Conservation (phyloP, 2,797 vertebrate species). For the Luscinia luscinia region DNA sequence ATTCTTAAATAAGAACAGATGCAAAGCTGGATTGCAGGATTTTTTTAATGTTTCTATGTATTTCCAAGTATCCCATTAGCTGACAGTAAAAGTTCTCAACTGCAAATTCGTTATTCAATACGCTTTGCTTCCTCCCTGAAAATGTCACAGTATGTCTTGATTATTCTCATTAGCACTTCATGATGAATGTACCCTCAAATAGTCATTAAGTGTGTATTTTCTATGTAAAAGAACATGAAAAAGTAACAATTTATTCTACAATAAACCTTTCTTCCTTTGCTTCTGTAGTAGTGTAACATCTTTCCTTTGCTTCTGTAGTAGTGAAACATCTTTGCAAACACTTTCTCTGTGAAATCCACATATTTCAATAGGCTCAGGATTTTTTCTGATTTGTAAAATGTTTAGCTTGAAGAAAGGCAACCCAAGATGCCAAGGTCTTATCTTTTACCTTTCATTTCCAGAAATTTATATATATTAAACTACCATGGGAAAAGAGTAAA, state of each 20-base stretch:
- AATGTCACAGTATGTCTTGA: not conserved
- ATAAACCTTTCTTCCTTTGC: not conserved
- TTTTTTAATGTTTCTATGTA: not conserved
- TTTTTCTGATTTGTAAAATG: not conserved
- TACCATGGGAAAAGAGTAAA: conserved; percentile 32
- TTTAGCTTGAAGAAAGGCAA: not conserved
- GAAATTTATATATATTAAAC: conserved; percentile 11
- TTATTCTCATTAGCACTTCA: not conserved
- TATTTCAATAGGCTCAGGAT: not conserved
- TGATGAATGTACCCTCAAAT: not conserved
- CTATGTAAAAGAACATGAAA: not conserved
- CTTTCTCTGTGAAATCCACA: not conserved
- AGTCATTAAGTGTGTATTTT: not conserved
- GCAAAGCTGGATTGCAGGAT: not conserved
- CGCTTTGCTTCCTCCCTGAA: not conserved
- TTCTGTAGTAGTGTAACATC: not conserved
- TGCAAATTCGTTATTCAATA: not conserved
- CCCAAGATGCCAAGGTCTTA: not conserved
- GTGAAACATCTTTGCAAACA: not conserved
- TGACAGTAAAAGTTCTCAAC: not conserved
- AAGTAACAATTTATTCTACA: conserved; percentile 5
- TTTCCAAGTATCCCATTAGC: not conserved
- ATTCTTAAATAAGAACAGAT: not conserved
- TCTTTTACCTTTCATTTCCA: conserved; percentile 3
- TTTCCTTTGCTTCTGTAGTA: not conserved